Evolutionary conservation across 2,113 vertebrate species (phyloP).

Genomic region (Trinectes maculatus): DNA sequence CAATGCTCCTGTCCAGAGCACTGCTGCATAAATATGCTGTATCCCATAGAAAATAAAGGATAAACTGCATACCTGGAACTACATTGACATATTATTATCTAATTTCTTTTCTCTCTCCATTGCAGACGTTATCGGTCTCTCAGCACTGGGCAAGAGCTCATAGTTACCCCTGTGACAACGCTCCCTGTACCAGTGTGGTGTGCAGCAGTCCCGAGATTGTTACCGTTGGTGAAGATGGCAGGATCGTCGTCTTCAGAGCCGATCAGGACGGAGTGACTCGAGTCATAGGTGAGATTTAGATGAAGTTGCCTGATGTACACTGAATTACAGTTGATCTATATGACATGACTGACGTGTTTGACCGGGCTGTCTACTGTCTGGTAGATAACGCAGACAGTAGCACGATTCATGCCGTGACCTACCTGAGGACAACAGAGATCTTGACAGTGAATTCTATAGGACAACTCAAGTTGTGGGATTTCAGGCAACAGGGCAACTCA

Average conservation of each 20-base stretch:
- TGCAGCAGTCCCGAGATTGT: constrained; percentile 94
- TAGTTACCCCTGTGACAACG: constrained; percentile 82
- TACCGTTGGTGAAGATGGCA: constrained; percentile 93
- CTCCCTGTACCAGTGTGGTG: constrained; percentile 89
- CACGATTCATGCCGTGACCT: constrained; percentile 94
- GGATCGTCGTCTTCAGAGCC: constrained; percentile 89
- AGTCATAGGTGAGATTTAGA: constrained; percentile 85
- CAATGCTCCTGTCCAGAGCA: no score
- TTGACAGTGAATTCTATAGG: constrained; percentile 97
- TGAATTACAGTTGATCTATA: no score
- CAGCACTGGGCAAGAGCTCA: constrained; percentile 89
- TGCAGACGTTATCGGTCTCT: constrained; percentile 85
- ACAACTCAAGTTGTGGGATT: constrained; percentile 96
- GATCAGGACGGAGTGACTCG: constrained; percentile 87
- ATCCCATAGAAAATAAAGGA: no score
- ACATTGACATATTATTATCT: no score
- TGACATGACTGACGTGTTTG: not conserved
- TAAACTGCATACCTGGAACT: no score
- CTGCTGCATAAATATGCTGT: no score
- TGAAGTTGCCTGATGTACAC: no score
- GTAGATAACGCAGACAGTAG: constrained; percentile 97
- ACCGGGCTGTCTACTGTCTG: constrained; percentile 21
- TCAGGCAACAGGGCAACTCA: constrained; percentile 91
- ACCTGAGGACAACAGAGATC: constrained; percentile 92
- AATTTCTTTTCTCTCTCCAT: constrained; percentile 26